Evolutionary conservation across 1,140 invertebrate species (phyloP).

Genomic region (Drosophila lini): DNA sequence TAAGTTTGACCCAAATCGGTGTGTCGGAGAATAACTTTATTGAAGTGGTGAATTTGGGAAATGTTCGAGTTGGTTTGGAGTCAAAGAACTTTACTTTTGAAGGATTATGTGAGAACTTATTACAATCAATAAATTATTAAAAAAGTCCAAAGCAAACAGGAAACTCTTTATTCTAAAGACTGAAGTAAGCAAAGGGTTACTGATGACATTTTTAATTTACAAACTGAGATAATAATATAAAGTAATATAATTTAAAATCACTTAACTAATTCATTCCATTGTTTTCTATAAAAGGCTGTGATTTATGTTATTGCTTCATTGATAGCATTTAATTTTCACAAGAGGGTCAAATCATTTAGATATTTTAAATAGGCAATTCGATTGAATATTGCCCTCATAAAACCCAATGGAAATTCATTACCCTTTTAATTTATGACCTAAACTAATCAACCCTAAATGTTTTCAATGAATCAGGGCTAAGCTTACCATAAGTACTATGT

Average conservation of each 20-base stretch:
- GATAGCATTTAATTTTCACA: background rate
- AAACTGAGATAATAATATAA: background rate
- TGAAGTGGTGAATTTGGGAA: slow-evolving; percentile 2
- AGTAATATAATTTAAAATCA: background rate
- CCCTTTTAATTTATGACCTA: slow-evolving; percentile 7
- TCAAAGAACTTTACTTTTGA: background rate
- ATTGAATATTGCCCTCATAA: slow-evolving; percentile 5
- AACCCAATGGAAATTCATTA: slow-evolving; percentile 17
- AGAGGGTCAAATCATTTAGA: background rate
- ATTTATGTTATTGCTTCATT: slow-evolving; percentile 7
- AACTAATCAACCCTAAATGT: slow-evolving; percentile 7
- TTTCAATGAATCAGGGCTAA: slow-evolving; percentile 14
- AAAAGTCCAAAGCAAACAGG: too few relatives aligned
- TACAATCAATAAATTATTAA: background rate
- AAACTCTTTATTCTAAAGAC: background rate
- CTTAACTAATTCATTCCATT: background rate
- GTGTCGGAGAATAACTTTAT: slow-evolving; percentile 29
- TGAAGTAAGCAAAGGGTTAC: background rate
- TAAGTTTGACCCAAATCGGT: slow-evolving; percentile 30
- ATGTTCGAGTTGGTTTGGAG: background rate
- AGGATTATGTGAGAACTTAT: background rate
- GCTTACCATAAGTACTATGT: background rate
- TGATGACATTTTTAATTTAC: background rate
- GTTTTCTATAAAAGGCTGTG: background rate
- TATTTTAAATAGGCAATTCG: slow-evolving; percentile 9